These are phyloP conservation scores for Drosophila setifemur DNA, from an alignment of 1,140 invertebrate species.

Conservation along the genomic window DNA sequence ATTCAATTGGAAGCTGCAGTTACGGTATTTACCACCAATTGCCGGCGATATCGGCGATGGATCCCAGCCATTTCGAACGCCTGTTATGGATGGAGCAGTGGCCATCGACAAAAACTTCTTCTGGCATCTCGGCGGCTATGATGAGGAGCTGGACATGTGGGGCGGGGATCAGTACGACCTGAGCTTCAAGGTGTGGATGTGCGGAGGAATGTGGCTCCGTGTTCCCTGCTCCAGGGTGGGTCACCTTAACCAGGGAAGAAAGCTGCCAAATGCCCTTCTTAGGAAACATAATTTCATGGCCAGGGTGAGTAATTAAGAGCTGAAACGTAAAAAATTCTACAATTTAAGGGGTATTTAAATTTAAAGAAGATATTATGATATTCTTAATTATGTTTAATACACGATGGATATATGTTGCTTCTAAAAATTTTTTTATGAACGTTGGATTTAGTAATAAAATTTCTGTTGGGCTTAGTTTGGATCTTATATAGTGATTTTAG, in stretches of 20 bases:
- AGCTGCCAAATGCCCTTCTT: slow-evolving; percentile 92
- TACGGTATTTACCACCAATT: slow-evolving; percentile 90
- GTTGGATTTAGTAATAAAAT: no score
- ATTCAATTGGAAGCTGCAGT: slow-evolving; percentile 93
- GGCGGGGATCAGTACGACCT: slow-evolving; percentile 99
- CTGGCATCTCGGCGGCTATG: slow-evolving; percentile 97
- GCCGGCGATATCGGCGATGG: slow-evolving; percentile 87
- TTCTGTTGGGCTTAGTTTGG: no score
- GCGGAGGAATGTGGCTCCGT: slow-evolving; percentile 94
- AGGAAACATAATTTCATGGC: slow-evolving; percentile 83
- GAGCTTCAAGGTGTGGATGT: slow-evolving; percentile 96
- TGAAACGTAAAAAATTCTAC: no score
- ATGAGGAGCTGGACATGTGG: slow-evolving; percentile 95
- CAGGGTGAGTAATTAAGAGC: slow-evolving; percentile 60
- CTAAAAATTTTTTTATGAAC: no score
- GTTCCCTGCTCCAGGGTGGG: slow-evolving; percentile 97
- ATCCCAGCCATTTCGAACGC: slow-evolving; percentile 90
- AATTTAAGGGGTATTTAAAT: no score
- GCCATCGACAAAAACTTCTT: slow-evolving; percentile 96
- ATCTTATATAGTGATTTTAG: no score
- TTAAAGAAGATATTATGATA: no score
- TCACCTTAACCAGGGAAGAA: slow-evolving; percentile 87
- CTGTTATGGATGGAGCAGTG: slow-evolving; percentile 96
- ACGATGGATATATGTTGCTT: no score
- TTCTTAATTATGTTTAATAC: no score